Evolutionary conservation across 2,797 vertebrate species (phyloP).

Genomic region (Leucoraja ocellata): DNA sequence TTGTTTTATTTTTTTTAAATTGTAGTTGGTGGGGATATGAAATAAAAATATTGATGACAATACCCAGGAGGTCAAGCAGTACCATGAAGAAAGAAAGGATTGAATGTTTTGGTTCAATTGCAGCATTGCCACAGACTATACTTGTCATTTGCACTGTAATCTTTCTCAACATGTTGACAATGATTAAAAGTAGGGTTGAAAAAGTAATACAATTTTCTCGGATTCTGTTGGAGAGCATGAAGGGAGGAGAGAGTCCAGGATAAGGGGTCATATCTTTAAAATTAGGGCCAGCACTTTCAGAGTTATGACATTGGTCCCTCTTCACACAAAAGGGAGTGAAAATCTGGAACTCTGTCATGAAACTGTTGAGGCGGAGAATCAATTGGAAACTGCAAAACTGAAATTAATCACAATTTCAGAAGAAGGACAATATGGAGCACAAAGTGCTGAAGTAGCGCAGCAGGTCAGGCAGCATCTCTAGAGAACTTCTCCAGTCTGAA

Average conservation of each 20-base stretch:
- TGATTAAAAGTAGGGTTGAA: conserved; percentile 13
- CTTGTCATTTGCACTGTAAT: not conserved
- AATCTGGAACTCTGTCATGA: not conserved
- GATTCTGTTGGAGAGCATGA: not conserved
- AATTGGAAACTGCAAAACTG: not conserved
- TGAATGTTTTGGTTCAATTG: too few species aligned
- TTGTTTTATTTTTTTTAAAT: too few species aligned
- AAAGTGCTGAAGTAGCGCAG: too few species aligned
- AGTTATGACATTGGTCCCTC: not conserved
- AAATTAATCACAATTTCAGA: not conserved
- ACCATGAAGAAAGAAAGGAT: too few species aligned
- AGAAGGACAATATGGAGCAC: too few species aligned
- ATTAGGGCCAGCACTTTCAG: not conserved
- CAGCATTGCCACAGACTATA: not conserved
- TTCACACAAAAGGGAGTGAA: not conserved
- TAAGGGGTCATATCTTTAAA: not conserved
- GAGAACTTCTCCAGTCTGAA: too few species aligned
- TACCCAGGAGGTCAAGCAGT: too few species aligned
- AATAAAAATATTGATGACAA: too few species aligned
- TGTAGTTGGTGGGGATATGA: too few species aligned
- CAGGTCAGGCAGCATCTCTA: too few species aligned
- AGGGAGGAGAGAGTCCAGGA: not conserved
- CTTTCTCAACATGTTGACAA: not conserved
- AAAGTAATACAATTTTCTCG: not conserved
- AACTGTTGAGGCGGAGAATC: too few species aligned